Percentiles rank a stretch among this genome's conserved stretches.
Conservation (phyloP, 2,797 vertebrate genomes). For the Siniperca scherzeri region DNA sequence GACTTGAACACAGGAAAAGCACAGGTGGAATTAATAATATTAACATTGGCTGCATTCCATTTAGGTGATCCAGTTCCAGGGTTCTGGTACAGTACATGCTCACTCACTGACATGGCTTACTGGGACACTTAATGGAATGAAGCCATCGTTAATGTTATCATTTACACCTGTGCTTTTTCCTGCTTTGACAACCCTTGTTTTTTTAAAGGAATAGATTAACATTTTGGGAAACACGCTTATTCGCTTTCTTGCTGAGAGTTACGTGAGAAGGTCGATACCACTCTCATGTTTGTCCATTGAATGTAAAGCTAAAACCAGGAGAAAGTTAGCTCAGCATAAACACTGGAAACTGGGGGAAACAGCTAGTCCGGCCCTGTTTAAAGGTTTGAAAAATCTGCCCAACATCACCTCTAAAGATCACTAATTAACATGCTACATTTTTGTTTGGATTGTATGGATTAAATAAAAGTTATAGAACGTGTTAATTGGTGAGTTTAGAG, state of each 20-base stretch:
- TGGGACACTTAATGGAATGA: conserved; percentile 1
- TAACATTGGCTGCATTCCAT: not conserved
- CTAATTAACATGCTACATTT: too few relatives aligned
- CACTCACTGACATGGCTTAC: not conserved
- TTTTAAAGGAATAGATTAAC: too few relatives aligned
- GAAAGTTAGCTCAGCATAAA: not conserved
- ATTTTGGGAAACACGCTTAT: not conserved
- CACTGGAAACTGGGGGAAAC: not conserved
- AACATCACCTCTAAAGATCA: not conserved
- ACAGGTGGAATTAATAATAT: not conserved
- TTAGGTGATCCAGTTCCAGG: not conserved
- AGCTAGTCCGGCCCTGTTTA: not conserved
- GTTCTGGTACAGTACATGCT: not conserved
- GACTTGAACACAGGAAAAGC: not conserved
- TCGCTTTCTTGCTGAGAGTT: not conserved
- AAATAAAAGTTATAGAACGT: not conserved
- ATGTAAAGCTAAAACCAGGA: not conserved
- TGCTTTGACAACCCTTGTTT: not conserved
- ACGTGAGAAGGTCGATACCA: not conserved
- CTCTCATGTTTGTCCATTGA: not conserved
- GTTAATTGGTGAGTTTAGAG: not conserved
- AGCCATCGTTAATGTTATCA: not conserved
- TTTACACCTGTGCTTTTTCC: not conserved
- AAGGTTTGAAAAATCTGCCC: too few relatives aligned
- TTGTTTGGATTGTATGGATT: not conserved